phyloP scores from a whole-genome alignment of 2,797 vertebrate species.

The Peromyscus eremicus region DNA sequence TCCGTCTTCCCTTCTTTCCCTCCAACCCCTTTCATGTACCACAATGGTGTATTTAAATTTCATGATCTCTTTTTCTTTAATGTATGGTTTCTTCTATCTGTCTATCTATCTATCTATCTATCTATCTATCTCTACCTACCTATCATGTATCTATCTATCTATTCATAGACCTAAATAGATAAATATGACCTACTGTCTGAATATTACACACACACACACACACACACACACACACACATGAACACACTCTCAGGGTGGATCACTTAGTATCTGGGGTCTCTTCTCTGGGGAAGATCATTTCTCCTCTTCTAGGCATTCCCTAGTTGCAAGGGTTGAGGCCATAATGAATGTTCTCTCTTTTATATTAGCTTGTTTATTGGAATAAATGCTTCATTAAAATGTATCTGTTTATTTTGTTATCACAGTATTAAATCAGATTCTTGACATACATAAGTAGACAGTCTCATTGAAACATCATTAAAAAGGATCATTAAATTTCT shows the following conservation, averaged over 20 bases:
- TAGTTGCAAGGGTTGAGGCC: too few species aligned
- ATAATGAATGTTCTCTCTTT: background rate
- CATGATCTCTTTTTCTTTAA: background rate
- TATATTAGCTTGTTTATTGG: background rate
- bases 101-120: background rate
- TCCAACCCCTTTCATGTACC: background rate
- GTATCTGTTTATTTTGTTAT: background rate
- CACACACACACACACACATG: too few species aligned
- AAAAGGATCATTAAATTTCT: constrained; percentile 27
- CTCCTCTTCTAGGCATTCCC: background rate
- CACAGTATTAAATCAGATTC: background rate
- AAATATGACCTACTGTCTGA: background rate
- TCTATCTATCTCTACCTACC: background rate
- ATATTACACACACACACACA: too few species aligned
- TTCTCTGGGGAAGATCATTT: background rate
- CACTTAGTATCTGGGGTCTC: background rate
- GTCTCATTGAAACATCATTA: constrained; percentile 25
- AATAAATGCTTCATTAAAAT: background rate
- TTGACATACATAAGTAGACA: background rate
- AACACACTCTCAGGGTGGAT: background rate
- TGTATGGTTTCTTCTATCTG: background rate
- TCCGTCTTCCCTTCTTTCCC: background rate
- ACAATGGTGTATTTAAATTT: background rate
- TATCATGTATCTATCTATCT: background rate
- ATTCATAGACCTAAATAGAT: background rate